These are phyloP conservation scores for Sebastes schlegelii DNA, from an alignment of 2,113 vertebrate species.

Conservation along the genomic window DNA sequence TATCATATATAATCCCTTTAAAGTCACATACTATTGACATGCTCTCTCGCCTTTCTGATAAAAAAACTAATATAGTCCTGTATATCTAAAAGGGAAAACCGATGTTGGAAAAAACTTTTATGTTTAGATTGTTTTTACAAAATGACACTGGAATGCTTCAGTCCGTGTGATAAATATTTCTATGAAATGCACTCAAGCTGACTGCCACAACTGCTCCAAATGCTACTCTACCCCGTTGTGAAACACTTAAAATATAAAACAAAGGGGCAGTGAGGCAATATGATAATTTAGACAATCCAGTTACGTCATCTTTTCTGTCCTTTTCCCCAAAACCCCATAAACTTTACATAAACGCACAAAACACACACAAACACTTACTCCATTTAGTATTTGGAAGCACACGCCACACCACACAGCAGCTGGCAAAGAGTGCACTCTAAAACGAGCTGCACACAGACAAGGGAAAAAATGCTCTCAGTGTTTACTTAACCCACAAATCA, in stretches of 20 bases:
- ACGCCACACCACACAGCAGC: conserved; percentile 17
- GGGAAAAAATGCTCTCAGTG: conserved; percentile 32
- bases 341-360: not conserved
- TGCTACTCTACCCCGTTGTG: not conserved
- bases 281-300: not conserved
- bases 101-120: not conserved
- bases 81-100: no score
- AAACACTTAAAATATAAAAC: not conserved
- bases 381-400: conserved; percentile 8
- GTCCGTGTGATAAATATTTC: not conserved
- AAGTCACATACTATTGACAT: conserved; percentile 12
- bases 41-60: conserved; percentile 11
- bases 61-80: not conserved
- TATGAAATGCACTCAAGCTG: not conserved
- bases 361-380: not conserved
- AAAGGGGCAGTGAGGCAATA: not conserved
- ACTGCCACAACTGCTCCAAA: not conserved
- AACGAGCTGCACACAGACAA: conserved; percentile 13
- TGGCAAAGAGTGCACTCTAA: not conserved
- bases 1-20: conserved; percentile 55
- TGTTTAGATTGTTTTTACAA: not conserved
- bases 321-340: not conserved
- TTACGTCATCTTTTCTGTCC: not conserved
- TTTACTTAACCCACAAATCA: conserved; percentile 59
- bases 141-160: not conserved